Evolutionary conservation across 1,140 invertebrate genomes (phyloP).

Genomic region (Pemphigus obesinymphae): DNA sequence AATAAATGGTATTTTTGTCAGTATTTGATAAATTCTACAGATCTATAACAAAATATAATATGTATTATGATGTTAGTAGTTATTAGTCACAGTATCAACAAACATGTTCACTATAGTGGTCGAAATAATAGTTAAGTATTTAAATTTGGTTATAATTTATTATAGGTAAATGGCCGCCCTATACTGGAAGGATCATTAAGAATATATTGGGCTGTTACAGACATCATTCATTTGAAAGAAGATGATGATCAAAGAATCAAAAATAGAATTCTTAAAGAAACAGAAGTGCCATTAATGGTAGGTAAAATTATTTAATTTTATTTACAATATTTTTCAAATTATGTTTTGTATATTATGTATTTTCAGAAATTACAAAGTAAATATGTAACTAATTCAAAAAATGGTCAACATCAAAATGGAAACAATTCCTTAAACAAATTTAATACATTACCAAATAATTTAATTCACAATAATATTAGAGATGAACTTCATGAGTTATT

Average conservation of each 20-base stretch:
- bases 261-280: conserved; percentile 21
- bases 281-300: conserved; percentile 17
- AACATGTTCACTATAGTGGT: too few species aligned
- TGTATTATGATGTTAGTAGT: too few species aligned
- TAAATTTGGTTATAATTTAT: too few species aligned
- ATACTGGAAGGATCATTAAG: conserved; percentile 73
- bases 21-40: too few species aligned
- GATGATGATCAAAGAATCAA: conserved; percentile 69
- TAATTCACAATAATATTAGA: conserved; percentile 62
- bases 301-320: not conserved
- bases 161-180: conserved; percentile 67
- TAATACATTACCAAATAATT: conserved; percentile 63
- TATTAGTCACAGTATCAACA: too few species aligned
- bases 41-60: too few species aligned
- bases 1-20: too few species aligned
- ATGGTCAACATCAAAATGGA: conserved; percentile 21
- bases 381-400: conserved; percentile 36
- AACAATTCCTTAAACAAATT: conserved; percentile 51
- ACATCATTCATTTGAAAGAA: conserved; percentile 79
- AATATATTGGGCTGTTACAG: conserved; percentile 80
- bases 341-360: not conserved
- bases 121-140: too few species aligned
- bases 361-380: conserved; percentile 36
- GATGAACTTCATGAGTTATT: conserved; percentile 67
- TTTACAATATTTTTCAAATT: not conserved